Percentiles rank a stretch among this genome's conserved stretches.
Conservation (phyloP, 2,888 invertebrate genomes). For the Drosophila putrida region DNA sequence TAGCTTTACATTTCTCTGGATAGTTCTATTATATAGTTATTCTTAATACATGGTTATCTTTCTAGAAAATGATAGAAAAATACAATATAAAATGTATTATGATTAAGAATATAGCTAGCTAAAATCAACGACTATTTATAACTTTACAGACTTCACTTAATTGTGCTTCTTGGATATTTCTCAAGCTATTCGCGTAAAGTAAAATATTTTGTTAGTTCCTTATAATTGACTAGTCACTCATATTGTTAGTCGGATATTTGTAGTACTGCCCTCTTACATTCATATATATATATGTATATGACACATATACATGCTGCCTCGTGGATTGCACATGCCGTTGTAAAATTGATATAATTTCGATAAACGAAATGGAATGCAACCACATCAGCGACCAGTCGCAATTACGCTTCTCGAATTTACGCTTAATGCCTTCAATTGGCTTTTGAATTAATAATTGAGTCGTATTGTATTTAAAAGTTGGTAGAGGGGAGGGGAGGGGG, state of each 20-base stretch:
- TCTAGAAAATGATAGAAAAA: too few relatives aligned
- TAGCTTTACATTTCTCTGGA: too few relatives aligned
- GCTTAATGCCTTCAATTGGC: conserved; percentile 80
- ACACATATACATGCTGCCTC: conserved; percentile 1
- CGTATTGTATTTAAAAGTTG: conserved; percentile 53
- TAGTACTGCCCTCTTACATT: not conserved
- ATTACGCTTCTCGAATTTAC: conserved; percentile 73
- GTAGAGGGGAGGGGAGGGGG: conserved; percentile 7
- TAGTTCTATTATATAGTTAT: too few relatives aligned
- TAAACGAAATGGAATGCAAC: conserved; percentile 72
- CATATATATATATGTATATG: conserved; percentile 14
- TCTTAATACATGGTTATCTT: too few relatives aligned
- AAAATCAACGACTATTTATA: too few relatives aligned
- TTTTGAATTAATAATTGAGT: conserved; percentile 80
- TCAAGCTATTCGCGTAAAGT: too few relatives aligned
- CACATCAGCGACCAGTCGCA: conserved; percentile 47
- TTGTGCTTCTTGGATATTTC: too few relatives aligned
- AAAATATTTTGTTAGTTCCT: too few relatives aligned
- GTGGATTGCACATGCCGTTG: conserved; percentile 35
- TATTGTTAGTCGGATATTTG: not conserved
- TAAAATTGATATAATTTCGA: conserved; percentile 78
- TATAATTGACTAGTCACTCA: too few relatives aligned
- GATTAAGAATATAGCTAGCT: too few relatives aligned
- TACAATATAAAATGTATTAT: too few relatives aligned
- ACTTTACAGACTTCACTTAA: too few relatives aligned